These are phyloP conservation scores for Trachemys scripta DNA, from an alignment of 2,113 vertebrate genomes.

Conservation along the genomic window DNA sequence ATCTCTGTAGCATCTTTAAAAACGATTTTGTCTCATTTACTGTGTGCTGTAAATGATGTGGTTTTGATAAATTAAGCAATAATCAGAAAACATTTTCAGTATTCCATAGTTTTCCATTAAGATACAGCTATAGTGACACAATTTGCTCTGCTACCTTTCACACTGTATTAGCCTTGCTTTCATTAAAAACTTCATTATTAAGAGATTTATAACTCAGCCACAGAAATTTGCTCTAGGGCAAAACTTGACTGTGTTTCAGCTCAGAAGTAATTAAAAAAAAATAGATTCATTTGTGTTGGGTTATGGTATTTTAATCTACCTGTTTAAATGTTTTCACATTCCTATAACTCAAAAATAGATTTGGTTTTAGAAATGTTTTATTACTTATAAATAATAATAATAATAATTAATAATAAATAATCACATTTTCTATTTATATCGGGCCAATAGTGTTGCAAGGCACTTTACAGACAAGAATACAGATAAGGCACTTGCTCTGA, in stretches of 20 bases:
- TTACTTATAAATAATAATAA: neutral
- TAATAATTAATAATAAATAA: neutral
- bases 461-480: neutral
- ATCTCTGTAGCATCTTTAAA: constrained; percentile 65
- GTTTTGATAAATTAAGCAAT: constrained; percentile 80
- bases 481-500: neutral
- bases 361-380: constrained; percentile 11
- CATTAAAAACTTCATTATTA: constrained; percentile 83
- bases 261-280: constrained; percentile 34
- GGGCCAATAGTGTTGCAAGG: neutral
- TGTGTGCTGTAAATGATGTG: constrained; percentile 57
- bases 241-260: constrained; percentile 40
- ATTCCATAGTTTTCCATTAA: constrained; percentile 78
- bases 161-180: constrained; percentile 73
- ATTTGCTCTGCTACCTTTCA: constrained; percentile 76
- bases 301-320: constrained; percentile 16
- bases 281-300: neutral
- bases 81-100: constrained; percentile 74
- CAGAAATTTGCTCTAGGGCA: constrained; percentile 65
- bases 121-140: constrained; percentile 54
- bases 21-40: constrained; percentile 73
- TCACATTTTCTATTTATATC: neutral
- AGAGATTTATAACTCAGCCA: constrained; percentile 75
- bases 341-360: neutral
- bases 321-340: constrained; percentile 14